Conservation (phyloP, 1,140 invertebrate genomes). For the Dufourea novaeangliae region DNA sequence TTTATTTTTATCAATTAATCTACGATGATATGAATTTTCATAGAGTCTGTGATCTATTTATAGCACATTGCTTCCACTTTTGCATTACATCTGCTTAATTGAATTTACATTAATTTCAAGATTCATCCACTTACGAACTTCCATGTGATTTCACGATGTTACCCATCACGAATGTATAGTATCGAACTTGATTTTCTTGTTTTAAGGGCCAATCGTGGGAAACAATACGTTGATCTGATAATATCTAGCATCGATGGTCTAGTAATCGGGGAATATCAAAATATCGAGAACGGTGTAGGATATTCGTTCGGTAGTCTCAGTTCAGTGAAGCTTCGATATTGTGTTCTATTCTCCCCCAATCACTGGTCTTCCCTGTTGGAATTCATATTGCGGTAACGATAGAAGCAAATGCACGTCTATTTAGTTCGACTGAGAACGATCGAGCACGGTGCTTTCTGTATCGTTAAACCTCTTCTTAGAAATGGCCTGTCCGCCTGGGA, state of each 20-base stretch:
- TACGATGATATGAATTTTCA: neutral
- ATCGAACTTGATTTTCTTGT: neutral
- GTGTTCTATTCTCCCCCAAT: neutral
- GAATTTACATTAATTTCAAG: too few species aligned
- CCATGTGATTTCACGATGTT: neutral
- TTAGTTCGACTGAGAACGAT: slow-evolving; percentile 24
- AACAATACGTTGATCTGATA: slow-evolving; percentile 10
- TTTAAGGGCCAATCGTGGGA: too few species aligned
- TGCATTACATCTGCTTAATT: too few species aligned
- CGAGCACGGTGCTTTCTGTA: slow-evolving; percentile 1
- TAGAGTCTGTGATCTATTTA: too few species aligned
- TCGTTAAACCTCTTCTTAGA: slow-evolving; percentile 42
- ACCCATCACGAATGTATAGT: neutral
- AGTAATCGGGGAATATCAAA: slow-evolving; percentile 17
- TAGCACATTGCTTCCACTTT: too few species aligned
- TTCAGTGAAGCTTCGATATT: neutral
- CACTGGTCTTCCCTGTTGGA: too few species aligned
- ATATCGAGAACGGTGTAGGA: slow-evolving; percentile 3
- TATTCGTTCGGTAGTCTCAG: neutral
- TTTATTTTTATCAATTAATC: neutral
- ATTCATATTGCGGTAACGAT: neutral
- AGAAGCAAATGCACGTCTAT: neutral
- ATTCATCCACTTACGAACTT: too few species aligned
- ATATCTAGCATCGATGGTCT: slow-evolving; percentile 9
- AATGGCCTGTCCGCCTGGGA: slow-evolving; percentile 7